Conservation (phyloP, 2,797 vertebrate species). For the Mormyrus proboscirostris region DNA sequence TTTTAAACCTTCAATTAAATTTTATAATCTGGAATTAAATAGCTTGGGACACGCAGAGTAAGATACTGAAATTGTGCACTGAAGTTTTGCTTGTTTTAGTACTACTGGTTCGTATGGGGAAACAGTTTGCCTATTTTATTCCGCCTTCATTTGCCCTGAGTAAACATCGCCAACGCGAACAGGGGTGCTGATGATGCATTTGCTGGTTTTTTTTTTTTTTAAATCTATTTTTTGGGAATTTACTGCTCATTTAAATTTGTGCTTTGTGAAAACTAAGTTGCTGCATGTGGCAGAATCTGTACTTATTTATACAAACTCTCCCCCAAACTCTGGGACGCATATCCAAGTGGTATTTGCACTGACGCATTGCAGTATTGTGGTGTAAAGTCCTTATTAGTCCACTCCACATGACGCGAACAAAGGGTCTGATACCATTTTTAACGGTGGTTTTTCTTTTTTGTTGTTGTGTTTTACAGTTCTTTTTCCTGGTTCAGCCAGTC, state of each 20-base stretch:
- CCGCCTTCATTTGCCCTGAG: slow-evolving; percentile 4
- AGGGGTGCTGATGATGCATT: slow-evolving; percentile 32
- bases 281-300: slow-evolving; percentile 34
- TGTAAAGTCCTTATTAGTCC: slow-evolving; percentile 48
- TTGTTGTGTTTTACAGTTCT: slow-evolving; percentile 99
- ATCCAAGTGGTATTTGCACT: slow-evolving; percentile 36
- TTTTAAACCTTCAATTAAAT: neutral
- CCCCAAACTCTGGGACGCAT: neutral
- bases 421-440: slow-evolving; percentile 95
- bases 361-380: slow-evolving; percentile 51
- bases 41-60: neutral
- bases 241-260: slow-evolving; percentile 14
- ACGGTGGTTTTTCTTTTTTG: slow-evolving; percentile 99
- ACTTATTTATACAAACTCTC: slow-evolving; percentile 31
- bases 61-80: slow-evolving; percentile 40
- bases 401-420: slow-evolving; percentile 85
- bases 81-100: slow-evolving; percentile 45
- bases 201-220: slow-evolving; percentile 20
- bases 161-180: slow-evolving; percentile 26
- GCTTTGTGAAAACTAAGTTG: slow-evolving; percentile 31
- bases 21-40: neutral
- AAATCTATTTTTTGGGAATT: slow-evolving; percentile 10
- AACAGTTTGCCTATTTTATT: slow-evolving; percentile 16
- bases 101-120: slow-evolving; percentile 31
- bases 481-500: slow-evolving; percentile 99